Evolutionary conservation across 2,888 invertebrate species (phyloP), one percentile per base, ranked within the genome.

Genomic region (Graphium colonna): DNA sequence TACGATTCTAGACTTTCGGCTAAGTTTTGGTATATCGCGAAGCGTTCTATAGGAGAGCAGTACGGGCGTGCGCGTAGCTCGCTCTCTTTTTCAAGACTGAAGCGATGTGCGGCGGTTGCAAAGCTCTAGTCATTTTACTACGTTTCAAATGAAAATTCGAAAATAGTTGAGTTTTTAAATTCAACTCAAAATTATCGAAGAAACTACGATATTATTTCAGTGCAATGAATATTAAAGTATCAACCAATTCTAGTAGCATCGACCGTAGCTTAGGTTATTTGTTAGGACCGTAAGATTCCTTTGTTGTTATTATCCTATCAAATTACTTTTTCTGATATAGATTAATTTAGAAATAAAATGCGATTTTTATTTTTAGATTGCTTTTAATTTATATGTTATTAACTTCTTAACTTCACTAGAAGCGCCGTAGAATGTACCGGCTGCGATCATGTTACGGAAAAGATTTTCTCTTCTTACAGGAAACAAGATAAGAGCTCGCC

Each of bases 61-160:
- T 4, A 42, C 38, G 31, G 8, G 18, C 58, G 58, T 58, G 52
- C 51, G 58, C 36, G 9, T 45, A 40, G 43, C 26, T 51, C 50
- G 58, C 52, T 18, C 17, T 41, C 55, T 53, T 10, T 7, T 15
- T n/a, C 13, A 47, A 52, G 51, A 58, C 58, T 58, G 55, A 48
- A 21, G 46, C 50, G 21, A 5, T 9, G 16, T 28, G 16, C 36
- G 10, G 38, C 38, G 28, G 36, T 28, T 33, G 2, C 26, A 21
- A 1, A 36, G 28, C 28, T 40, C 13, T 18, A 10, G n/a, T 17
- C 26, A 12, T 42, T 10, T 9, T 17, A 21, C 17, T n/a, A 40
- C n/a, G 36, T 47, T 33, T 36, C 17, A 17, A 31, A 47, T 21
- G 13, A 12, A 39, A 45, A 31, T 13, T 21, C n/a, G 18, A 1